Conservation (phyloP, 2,113 vertebrate genomes). For the Capra hircus region DNA sequence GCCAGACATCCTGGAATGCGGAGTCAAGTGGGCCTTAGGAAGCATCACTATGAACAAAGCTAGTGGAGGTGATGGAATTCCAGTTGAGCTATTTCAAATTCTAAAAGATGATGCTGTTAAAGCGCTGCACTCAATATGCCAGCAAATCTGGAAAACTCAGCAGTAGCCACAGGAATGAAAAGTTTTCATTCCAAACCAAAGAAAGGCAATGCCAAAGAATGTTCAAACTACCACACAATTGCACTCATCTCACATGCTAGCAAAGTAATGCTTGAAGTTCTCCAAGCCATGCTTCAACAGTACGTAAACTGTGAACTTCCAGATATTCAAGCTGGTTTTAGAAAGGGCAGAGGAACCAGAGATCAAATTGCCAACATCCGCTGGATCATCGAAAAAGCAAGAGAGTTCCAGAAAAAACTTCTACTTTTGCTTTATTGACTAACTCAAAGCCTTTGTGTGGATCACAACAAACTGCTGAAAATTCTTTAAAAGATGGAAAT, state of each 20-base stretch:
- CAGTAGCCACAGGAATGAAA: neutral
- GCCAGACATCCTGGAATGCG: no score
- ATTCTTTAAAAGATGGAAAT: neutral
- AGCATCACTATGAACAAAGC: no score
- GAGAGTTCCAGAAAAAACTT: neutral
- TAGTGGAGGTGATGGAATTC: no score
- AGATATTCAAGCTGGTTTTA: neutral
- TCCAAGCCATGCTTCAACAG: neutral
- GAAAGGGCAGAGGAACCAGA: neutral
- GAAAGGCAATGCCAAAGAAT: neutral
- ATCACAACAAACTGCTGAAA: neutral
- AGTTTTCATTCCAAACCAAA: neutral
- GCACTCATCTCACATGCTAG: neutral
- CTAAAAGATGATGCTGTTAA: neutral
- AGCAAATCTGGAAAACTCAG: neutral
- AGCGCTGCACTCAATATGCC: neutral
- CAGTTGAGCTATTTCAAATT: neutral
- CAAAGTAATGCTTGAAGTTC: neutral
- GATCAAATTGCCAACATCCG: neutral
- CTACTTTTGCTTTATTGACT: neutral
- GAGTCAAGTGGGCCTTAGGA: no score
- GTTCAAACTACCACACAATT: neutral
- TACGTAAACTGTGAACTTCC: neutral
- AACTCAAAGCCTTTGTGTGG: neutral
- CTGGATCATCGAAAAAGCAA: neutral